Conservation (phyloP, 2,113 vertebrate species). For the Ptychochromis oligacanthus region DNA sequence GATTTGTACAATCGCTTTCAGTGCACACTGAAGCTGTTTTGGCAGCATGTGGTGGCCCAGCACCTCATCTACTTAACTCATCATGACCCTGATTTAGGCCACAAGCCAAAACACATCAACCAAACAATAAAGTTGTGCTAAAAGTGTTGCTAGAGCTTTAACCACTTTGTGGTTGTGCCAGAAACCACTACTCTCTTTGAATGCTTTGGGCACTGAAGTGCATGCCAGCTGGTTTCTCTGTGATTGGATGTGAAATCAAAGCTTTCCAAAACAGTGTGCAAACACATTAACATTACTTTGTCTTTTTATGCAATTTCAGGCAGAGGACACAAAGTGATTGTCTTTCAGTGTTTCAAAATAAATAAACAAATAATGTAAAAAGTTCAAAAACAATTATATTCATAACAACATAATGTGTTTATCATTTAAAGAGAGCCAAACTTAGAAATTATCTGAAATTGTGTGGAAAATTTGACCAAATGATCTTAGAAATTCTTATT, state of each 20-base stretch:
- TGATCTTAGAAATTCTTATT: background rate
- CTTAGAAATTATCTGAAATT: background rate
- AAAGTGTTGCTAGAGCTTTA: no score
- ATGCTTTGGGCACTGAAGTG: background rate
- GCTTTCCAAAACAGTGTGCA: background rate
- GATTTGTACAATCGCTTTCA: background rate
- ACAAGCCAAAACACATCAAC: no score
- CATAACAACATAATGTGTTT: background rate
- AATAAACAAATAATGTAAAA: background rate
- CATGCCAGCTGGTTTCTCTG: background rate
- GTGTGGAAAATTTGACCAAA: background rate
- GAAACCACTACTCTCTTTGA: background rate
- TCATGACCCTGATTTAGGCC: background rate
- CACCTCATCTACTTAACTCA: background rate
- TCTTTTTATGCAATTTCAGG: background rate
- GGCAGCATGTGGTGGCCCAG: background rate
- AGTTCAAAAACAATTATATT: background rate
- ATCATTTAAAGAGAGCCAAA: background rate
- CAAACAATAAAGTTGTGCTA: no score
- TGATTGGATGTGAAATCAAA: conserved; percentile 6
- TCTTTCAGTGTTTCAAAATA: background rate
- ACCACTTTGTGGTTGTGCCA: background rate
- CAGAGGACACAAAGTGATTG: background rate
- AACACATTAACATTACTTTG: background rate
- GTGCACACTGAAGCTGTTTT: background rate